Percentiles rank a stretch among this genome's conserved stretches.
Evolutionary conservation across 2,797 vertebrate species (phyloP).

Genomic region (Coregonus sp.): DNA sequence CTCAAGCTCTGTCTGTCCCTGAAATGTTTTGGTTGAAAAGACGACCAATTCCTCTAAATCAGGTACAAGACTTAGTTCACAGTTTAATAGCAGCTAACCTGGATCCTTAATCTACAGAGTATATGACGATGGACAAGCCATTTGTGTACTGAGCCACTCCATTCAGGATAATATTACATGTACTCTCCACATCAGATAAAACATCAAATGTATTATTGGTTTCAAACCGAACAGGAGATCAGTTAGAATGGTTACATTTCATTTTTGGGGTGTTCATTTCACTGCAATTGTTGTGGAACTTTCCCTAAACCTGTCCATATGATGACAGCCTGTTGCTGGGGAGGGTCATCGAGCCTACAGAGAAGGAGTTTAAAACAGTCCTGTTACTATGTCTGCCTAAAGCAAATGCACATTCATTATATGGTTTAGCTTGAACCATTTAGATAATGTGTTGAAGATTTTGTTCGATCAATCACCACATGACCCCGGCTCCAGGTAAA

Average conservation of each 20-base stretch:
- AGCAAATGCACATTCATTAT: constrained; percentile 30
- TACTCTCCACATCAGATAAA: not conserved
- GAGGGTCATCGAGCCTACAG: not conserved
- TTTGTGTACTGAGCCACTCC: constrained; percentile 6
- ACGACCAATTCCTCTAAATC: constrained; percentile 30
- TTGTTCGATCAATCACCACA: constrained; percentile 63
- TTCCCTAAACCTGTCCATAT: too few relatives aligned
- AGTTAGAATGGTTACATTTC: not conserved
- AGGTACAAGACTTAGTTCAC: constrained; percentile 33
- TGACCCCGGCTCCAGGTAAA: not conserved
- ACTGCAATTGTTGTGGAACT: not conserved
- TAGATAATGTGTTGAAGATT: constrained; percentile 14
- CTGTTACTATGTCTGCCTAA: not conserved
- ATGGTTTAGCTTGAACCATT: not conserved
- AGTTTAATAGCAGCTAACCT: constrained; percentile 35
- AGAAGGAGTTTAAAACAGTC: too few relatives aligned
- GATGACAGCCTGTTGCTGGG: too few relatives aligned
- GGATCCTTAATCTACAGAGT: constrained; percentile 16
- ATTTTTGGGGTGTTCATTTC: not conserved
- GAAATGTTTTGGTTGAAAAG: constrained; percentile 20
- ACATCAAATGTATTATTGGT: not conserved
- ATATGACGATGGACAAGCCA: constrained; percentile 9
- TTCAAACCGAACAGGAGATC: not conserved
- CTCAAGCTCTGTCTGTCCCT: constrained; percentile 8
- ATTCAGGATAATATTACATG: not conserved